Percentiles rank a stretch among this genome's conserved stretches.
Evolutionary conservation across 2,888 invertebrate species (phyloP).

Genomic region (Noctuana brunneofusca): DNA sequence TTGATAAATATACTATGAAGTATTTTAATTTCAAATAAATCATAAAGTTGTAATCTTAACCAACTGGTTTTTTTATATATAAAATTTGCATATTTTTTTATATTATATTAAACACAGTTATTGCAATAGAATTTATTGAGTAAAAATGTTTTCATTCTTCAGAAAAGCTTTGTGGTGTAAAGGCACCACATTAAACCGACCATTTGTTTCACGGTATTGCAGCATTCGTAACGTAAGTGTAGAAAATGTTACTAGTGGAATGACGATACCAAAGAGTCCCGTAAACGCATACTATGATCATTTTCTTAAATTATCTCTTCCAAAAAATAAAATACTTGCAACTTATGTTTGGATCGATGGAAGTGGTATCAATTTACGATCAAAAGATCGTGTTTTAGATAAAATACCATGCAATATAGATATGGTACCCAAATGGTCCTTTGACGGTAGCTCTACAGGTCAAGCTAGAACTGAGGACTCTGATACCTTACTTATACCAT

Average conservation of each 20-base stretch:
- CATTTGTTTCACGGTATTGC: background rate
- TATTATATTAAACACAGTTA: no score
- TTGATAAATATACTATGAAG: background rate
- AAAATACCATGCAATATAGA: slow-evolving; percentile 79
- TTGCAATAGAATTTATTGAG: background rate
- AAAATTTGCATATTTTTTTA: no score
- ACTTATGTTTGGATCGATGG: slow-evolving; percentile 92
- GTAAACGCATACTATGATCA: slow-evolving; percentile 55
- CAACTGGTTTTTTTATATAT: slow-evolving; percentile 6
- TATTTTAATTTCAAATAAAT: background rate
- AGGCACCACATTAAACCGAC: background rate
- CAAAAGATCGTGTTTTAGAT: slow-evolving; percentile 86
- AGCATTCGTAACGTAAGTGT: slow-evolving; percentile 39
- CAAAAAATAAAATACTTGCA: slow-evolving; percentile 83
- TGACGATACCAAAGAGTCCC: slow-evolving; percentile 46
- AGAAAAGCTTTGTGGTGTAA: slow-evolving; percentile 1
- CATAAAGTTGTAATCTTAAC: background rate
- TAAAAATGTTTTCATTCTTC: slow-evolving; percentile 9
- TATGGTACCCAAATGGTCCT: slow-evolving; percentile 91
- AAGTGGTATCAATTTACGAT: slow-evolving; percentile 86
- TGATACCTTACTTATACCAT: slow-evolving; percentile 93
- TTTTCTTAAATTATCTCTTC: slow-evolving; percentile 74
- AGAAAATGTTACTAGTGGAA: slow-evolving; percentile 47
- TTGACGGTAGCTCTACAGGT: slow-evolving; percentile 96
- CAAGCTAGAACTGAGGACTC: slow-evolving; percentile 92